Conservation (phyloP, 2,888 invertebrate genomes). For the Penaeus monodon region DNA sequence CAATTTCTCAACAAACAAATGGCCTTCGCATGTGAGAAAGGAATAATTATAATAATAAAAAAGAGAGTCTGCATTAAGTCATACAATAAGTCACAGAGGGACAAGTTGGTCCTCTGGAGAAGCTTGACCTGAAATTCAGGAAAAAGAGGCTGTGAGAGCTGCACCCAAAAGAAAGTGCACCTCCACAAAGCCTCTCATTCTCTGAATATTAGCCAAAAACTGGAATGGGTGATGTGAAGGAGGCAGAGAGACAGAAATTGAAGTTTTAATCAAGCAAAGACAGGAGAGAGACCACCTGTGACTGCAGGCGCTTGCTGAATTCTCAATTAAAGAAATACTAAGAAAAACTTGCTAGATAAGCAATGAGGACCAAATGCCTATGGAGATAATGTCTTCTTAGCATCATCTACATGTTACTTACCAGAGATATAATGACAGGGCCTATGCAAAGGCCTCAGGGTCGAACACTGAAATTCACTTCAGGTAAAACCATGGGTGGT, state of each 20-base stretch:
- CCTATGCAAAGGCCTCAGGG: constrained; percentile 6
- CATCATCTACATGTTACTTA: constrained; percentile 4
- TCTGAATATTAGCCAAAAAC: not conserved
- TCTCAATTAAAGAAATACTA: too few relatives aligned
- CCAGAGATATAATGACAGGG: not conserved
- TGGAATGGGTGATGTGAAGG: constrained; percentile 18
- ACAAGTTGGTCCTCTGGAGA: too few relatives aligned
- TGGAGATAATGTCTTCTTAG: not conserved
- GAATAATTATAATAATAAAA: too few relatives aligned
- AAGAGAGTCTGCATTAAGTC: too few relatives aligned
- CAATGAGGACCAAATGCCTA: not conserved
- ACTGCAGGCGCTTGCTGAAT: too few relatives aligned
- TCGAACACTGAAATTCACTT: too few relatives aligned
- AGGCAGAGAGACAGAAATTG: not conserved
- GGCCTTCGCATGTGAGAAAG: too few relatives aligned
- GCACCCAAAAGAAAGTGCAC: not conserved
- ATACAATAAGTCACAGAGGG: too few relatives aligned
- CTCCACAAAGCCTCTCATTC: not conserved
- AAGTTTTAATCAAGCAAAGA: not conserved
- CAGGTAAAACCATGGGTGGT: too few relatives aligned
- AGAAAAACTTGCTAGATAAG: not conserved
- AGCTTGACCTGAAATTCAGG: too few relatives aligned
- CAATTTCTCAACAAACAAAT: not conserved
- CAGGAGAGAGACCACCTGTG: not conserved
- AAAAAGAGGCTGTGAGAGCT: too few relatives aligned